Conservation (phyloP, 1,140 invertebrate species). For the Elymnias hypermnestra region DNA sequence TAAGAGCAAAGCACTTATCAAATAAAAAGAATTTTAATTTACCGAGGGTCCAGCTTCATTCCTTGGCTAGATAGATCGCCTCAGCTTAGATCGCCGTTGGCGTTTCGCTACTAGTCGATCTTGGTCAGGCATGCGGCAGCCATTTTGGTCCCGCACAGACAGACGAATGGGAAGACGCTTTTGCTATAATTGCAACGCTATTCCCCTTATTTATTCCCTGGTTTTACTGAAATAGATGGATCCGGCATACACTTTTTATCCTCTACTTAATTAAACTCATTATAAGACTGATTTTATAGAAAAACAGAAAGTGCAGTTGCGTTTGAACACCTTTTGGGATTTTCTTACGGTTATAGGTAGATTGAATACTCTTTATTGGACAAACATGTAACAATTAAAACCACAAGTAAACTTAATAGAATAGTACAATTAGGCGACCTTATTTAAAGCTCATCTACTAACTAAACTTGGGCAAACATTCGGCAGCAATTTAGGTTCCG, state of each 20-base stretch:
- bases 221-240: slow-evolving; percentile 43
- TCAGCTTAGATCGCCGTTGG: slow-evolving; percentile 56
- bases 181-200: slow-evolving; percentile 60
- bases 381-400: too few relatives aligned
- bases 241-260: slow-evolving; percentile 9
- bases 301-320: too few relatives aligned
- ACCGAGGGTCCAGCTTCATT: slow-evolving; percentile 53
- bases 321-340: too few relatives aligned
- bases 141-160: slow-evolving; percentile 42
- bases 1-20: slow-evolving; percentile 52
- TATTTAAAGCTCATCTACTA: too few relatives aligned
- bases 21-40: slow-evolving; percentile 68
- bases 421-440: too few relatives aligned
- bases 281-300: too few relatives aligned
- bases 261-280: too few relatives aligned
- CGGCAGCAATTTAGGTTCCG: slow-evolving; percentile 50
- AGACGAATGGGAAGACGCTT: slow-evolving; percentile 49
- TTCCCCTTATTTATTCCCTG: too few relatives aligned
- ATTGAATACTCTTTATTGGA: too few relatives aligned
- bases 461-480: slow-evolving; percentile 68
- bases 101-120: slow-evolving; percentile 71
- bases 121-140: slow-evolving; percentile 60
- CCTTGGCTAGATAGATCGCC: slow-evolving; percentile 51
- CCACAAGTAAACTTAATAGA: too few relatives aligned
- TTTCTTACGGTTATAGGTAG: too few relatives aligned